Percentiles rank a stretch among this genome's conserved stretches.
Conservation (phyloP, 2,113 vertebrate genomes). For the Ursus arctos region DNA sequence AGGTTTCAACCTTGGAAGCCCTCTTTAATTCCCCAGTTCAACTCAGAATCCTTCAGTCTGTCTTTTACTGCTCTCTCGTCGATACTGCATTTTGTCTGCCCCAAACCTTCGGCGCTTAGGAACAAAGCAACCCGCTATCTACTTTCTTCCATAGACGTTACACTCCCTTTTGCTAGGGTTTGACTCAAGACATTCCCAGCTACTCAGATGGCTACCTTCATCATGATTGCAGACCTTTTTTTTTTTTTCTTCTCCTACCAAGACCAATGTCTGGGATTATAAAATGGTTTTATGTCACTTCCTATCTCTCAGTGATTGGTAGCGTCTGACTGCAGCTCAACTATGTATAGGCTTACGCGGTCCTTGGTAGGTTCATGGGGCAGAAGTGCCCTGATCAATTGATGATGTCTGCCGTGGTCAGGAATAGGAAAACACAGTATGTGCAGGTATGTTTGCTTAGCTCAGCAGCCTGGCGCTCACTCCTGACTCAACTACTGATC, state of each 20-base stretch:
- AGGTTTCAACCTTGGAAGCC: background rate
- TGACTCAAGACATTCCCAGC: background rate
- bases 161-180: background rate
- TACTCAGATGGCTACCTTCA: background rate
- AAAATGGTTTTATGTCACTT: background rate
- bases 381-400: background rate
- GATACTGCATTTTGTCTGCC: background rate
- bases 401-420: constrained; percentile 23
- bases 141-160: fast-evolving
- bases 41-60: background rate
- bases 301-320: background rate
- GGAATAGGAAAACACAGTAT: background rate
- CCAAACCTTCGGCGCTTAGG: background rate
- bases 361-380: background rate
- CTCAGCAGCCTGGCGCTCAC: fast-evolving
- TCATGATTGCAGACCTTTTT: background rate
- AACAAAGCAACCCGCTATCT: background rate
- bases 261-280: background rate
- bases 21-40: background rate
- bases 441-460: background rate
- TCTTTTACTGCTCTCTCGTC: background rate
- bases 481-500: background rate
- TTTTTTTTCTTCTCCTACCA: background rate
- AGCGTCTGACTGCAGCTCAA: background rate
- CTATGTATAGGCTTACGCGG: fast-evolving